Evolutionary conservation across 1,140 invertebrate genomes (phyloP), one percentile per base, ranked within the genome.

Genomic region (Chrysomallon squamiferum): DNA sequence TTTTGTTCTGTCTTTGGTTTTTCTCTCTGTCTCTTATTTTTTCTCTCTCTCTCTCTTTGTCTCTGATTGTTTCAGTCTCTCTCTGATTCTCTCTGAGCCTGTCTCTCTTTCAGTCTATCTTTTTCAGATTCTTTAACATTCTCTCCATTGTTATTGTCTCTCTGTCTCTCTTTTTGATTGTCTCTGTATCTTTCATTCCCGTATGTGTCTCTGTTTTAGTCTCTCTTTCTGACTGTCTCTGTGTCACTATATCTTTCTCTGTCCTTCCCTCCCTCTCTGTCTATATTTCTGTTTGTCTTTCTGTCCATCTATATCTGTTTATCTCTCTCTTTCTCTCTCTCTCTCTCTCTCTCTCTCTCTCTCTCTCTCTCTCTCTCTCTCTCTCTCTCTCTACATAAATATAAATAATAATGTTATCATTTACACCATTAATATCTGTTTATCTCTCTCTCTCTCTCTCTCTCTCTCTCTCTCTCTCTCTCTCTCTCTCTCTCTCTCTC

Each of bases 361-460:
- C 15, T 6, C 22, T 20, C 68, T 65, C 2, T 49, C 73, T 71
- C 47, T 22, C 65, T 72, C 6, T 38, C 63, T 7, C 72, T 77
- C n/a, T n/a, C n/a, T n/a, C n/a, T n/a, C n/a, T n/a, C n/a, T n/a
- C n/a, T n/a, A n/a, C n/a, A n/a, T n/a, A n/a, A n/a, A n/a, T n/a
- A n/a, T n/a, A n/a, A n/a, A n/a, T n/a, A n/a, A n/a, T n/a, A n/a
- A n/a, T n/a, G n/a, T n/a, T n/a, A n/a, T n/a, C n/a, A n/a, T n/a
- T n/a, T n/a, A n/a, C n/a, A n/a, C n/a, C n/a, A n/a, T n/a, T n/a
- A n/a, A n/a, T n/a, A n/a, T n/a, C n/a, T n/a, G n/a, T n/a, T n/a
- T n/a, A n/a, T n/a, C n/a, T n/a, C n/a, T n/a, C n/a, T n/a, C n/a
- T n/a, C n/a, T n/a, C n/a, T n/a, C n/a, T n/a, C n/a, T n/a, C n/a